These are phyloP conservation scores for Noctua fimbriata DNA, from an alignment of 2,888 invertebrate species.

Conservation along the genomic window DNA sequence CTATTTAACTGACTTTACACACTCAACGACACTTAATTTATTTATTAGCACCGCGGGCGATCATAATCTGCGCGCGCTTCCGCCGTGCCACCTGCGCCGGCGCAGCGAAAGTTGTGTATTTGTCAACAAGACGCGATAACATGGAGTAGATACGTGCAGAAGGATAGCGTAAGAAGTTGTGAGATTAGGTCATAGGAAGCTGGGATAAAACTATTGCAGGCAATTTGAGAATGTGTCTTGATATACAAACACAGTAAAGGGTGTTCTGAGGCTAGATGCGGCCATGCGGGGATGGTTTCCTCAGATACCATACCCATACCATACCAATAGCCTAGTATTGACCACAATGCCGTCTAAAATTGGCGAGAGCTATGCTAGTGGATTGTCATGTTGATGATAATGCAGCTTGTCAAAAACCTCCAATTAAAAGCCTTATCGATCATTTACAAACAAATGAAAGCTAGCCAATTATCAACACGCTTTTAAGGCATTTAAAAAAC, in stretches of 20 bases:
- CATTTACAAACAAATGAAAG: background rate
- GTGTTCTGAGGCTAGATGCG: fast-evolving
- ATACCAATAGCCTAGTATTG: background rate
- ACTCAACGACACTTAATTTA: conserved; percentile 73
- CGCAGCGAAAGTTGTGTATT: conserved; percentile 85
- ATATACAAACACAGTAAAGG: background rate
- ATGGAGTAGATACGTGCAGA: conserved; percentile 37
- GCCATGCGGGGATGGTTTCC: background rate
- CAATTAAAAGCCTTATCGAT: background rate
- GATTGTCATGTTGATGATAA: background rate
- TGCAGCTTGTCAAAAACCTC: background rate
- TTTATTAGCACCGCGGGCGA: conserved; percentile 74
- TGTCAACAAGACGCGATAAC: conserved; percentile 78
- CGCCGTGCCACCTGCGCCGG: conserved; percentile 77
- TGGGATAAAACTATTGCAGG: background rate
- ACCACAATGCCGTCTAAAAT: background rate
- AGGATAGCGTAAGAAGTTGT: conserved; percentile 14
- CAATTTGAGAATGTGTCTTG: background rate
- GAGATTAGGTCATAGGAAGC: background rate
- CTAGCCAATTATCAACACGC: background rate
- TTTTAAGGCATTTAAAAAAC: background rate
- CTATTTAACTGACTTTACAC: conserved; percentile 59
- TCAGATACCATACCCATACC: background rate
- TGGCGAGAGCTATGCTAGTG: background rate
- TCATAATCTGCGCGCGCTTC: conserved; percentile 70